Evolutionary conservation across 2,888 invertebrate species (phyloP), one percentile per base, ranked within the genome.

Genomic region (Protophormia terraenovae): DNA sequence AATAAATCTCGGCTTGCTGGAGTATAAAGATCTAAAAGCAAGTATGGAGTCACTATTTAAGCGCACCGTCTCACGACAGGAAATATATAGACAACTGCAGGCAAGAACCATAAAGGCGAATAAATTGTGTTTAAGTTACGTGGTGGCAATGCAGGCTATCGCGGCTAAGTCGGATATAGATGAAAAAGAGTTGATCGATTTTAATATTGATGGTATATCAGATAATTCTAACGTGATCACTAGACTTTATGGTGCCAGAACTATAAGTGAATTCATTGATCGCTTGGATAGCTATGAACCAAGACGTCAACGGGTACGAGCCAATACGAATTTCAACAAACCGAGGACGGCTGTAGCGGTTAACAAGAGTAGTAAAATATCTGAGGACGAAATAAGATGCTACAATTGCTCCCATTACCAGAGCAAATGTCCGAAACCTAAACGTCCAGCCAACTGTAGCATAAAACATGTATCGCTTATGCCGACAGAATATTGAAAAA

Each of bases 161-260:
- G 77, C 77, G 12, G 4, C 55, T 10, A 24, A 83, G 24, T 7
- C 58, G 1, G 58, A 77, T 8, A 72, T 77, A 14, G 32, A 35
- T 1, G 72, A 77, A 22, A 16, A 32, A 29, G 85, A 82, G 55
- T 27, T 82, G 64, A 72, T 85, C n/a, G 77, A 81, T 32, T 22
- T 77, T 2, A 80, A 76, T 0, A 77, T 80, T 5, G 80, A 80
- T 72, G 84, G 75, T 5, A 82, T 86, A 3, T 50, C 83, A 10
- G 83, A 86, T 45, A 78, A 41, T 27, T 72, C 71, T 19, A 75
- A 72, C 50, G 71, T 29, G 22, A 71, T 84, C 27, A 64, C 73
- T 38, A 32, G 76, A 12, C 38, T 80, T n/a, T 71, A 76, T 66
- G 84, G 71, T 53, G 76, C 84, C 55, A 80, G 22, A 14, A 66